Base-by-base conservation (phyloP, 2,797 vertebrate species). In the Silurus aristotelis region DNA sequence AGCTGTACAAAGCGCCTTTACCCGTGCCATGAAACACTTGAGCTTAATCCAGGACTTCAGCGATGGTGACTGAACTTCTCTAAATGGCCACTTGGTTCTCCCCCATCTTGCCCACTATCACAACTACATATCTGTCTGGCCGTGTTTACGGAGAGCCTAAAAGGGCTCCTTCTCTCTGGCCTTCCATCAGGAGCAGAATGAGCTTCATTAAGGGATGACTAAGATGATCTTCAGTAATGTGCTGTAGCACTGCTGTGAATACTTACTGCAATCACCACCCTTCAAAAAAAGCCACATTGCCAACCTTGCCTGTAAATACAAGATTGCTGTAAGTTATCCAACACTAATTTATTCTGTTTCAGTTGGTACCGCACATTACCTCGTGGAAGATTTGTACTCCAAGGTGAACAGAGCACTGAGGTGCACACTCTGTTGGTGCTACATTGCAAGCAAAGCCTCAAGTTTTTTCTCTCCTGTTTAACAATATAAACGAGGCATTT, bases 291-390 rank as follows among this genome's bases (percentile, higher is more conserved):
- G 85, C 86, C 87, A 87, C 87, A 85, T 89, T 88, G 89, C 91
- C 89, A 93, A 92, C 92, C 86, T 88, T 85, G 84, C 93, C 91
- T 96, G 96, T 96, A 96, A 92, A 96, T 96, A 94, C 90, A 86
- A 75, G 63, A 70, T 79, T 27, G 76, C 80, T 95, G 95, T 96
- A 96, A 93, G 95, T 95, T 92, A 94, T 92, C 95, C 94, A 93
- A 94, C 94, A 96, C 95, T 98, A 98, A 98, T 96, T 97, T 98
- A 98, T 97, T 98, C 91, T 91, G 93, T 93, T 90, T 87, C 92
- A 91, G 92, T 91, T 94, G 88, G 92, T 92, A 86, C 90, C 88
- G 88, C 89, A 90, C 92, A 89, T 93, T 91, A 90, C 89, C 85
- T 87, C 88, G 89, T 87, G 90, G 90, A 90, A 88, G 90, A 90